phyloP scores from a whole-genome alignment of 2,888 invertebrate species.

The Herminia tarsipennalis region DNA sequence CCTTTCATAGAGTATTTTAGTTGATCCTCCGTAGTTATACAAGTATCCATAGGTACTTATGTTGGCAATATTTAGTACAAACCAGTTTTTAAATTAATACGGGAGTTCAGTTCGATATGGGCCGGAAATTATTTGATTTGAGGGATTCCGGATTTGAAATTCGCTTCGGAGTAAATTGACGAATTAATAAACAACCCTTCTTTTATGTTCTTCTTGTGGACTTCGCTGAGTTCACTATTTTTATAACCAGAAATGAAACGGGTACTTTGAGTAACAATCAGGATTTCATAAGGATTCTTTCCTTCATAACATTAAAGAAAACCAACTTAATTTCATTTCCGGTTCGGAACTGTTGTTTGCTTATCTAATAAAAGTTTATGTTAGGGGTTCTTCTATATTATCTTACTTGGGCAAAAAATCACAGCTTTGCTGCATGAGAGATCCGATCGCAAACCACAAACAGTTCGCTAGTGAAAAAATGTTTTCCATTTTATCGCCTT shows the following conservation, averaged over 20 bases:
- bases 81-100: too few species aligned
- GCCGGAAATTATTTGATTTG: too few species aligned
- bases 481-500: conserved; percentile 95
- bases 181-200: conserved; percentile 50
- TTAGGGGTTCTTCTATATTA: conserved; percentile 47
- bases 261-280: conserved; percentile 25
- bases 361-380: conserved; percentile 42
- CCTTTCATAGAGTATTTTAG: too few species aligned
- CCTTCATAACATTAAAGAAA: conserved; percentile 19
- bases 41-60: too few species aligned
- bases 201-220: conserved; percentile 62
- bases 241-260: conserved; percentile 51
- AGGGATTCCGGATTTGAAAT: conserved; percentile 44
- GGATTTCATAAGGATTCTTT: conserved; percentile 26
- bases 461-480: conserved; percentile 97
- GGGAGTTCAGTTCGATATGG: too few species aligned
- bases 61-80: too few species aligned
- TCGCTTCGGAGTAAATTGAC: conserved; percentile 45
- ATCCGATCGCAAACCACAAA: conserved; percentile 98
- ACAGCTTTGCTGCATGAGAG: conserved; percentile 98
- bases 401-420: conserved; percentile 97
- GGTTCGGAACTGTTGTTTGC: conserved; percentile 35
- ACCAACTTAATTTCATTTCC: conserved; percentile 47
- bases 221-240: conserved; percentile 82
- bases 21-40: too few species aligned